Evolutionary conservation across 2,888 invertebrate species (phyloP).

Genomic region (Dyspetes luteomarginatus): DNA sequence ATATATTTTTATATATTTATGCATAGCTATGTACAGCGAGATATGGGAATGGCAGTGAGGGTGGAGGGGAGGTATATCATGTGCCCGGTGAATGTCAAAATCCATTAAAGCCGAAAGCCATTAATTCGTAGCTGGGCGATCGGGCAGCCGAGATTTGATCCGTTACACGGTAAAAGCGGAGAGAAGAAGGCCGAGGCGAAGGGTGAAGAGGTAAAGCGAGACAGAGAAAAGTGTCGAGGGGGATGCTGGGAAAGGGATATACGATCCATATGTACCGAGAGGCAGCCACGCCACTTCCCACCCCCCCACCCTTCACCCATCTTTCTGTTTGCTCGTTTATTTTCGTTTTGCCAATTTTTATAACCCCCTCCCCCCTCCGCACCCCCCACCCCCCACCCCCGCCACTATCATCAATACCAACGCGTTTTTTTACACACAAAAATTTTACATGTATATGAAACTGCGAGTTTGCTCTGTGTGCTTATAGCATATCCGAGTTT

Average conservation of each 20-base stretch:
- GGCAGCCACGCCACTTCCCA: constrained; percentile 44
- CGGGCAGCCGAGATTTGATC: constrained; percentile 61
- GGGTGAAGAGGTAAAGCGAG: constrained; percentile 11
- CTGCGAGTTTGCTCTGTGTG: not conserved
- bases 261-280: constrained; percentile 55
- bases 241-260: constrained; percentile 4
- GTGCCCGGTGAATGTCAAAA: constrained; percentile 61
- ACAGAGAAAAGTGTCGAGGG: not conserved
- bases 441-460: not conserved
- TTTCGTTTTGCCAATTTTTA: constrained; percentile 57
- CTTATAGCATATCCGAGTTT: constrained; percentile 46
- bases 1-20: no score
- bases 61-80: constrained; percentile 4
- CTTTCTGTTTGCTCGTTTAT: constrained; percentile 53
- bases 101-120: constrained; percentile 66
- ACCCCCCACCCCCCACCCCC: not conserved
- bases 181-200: constrained; percentile 15
- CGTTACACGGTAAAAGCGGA: constrained; percentile 48
- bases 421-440: constrained; percentile 9
- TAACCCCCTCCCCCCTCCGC: not conserved
- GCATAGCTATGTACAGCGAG: no score
- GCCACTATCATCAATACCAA: no score
- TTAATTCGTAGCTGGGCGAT: constrained; percentile 62
- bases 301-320: not conserved
- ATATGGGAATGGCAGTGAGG: not conserved